phyloP scores from a whole-genome alignment of 2,888 invertebrate species.

The Drosophila niveifrons region DNA sequence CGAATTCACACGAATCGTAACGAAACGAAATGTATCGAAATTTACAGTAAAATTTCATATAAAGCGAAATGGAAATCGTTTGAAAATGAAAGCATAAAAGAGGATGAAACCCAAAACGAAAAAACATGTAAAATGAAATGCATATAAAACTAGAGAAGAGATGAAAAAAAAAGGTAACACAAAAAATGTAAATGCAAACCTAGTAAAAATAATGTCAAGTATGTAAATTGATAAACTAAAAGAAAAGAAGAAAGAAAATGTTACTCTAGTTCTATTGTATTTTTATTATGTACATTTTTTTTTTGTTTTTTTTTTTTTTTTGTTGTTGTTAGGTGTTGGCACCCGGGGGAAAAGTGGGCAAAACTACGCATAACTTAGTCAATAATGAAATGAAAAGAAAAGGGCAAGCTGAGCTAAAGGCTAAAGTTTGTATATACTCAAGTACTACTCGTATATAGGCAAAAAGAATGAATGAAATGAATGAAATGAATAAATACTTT shows the following conservation, averaged over 20 bases:
- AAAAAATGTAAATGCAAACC: conserved; percentile 23
- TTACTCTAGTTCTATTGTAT: conserved; percentile 14
- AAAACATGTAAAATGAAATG: background rate
- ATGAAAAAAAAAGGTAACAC: background rate
- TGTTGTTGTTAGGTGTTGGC: conserved; percentile 34
- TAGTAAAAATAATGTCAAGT: conserved; percentile 39
- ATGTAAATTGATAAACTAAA: conserved; percentile 34
- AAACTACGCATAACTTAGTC: conserved; percentile 74
- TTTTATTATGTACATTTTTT: conserved; percentile 4
- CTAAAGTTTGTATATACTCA: conserved; percentile 9
- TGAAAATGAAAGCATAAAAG: conserved; percentile 3
- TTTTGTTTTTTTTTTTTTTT: conserved; percentile 11
- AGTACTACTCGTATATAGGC: conserved; percentile 8
- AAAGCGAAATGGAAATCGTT: conserved; percentile 9
- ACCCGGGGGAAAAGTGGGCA: conserved; percentile 60
- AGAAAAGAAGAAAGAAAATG: conserved; percentile 14
- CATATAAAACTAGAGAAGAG: conserved; percentile 6
- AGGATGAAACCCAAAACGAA: background rate
- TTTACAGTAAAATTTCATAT: conserved; percentile 10
- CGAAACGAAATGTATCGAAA: conserved; percentile 15
- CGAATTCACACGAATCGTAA: conserved; percentile 17
- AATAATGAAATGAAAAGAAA: conserved; percentile 26
- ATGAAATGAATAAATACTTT: background rate
- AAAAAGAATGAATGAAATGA: conserved; percentile 1
- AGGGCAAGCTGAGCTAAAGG: conserved; percentile 12